Evolutionary conservation across 2,113 vertebrate genomes (phyloP), one percentile per base, ranked within the genome.

Genomic region (Semnopithecus entellus): DNA sequence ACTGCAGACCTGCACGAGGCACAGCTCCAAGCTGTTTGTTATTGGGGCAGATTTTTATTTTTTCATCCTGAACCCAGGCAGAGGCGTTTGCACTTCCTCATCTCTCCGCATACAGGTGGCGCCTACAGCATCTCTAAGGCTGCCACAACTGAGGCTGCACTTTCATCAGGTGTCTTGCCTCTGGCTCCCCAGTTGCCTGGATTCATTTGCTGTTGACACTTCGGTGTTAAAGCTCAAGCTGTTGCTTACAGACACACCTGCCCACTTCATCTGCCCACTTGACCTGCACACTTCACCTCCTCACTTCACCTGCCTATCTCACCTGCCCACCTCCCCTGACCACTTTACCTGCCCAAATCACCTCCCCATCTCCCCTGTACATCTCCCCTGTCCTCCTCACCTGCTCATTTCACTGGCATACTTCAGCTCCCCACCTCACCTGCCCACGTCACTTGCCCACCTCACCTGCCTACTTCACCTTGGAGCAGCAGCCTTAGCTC

Each of bases 1-100:
- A 43, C n/a, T 9, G 0, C 32, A 55, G 27, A 30, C 16, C 23
- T 22, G 75, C 3, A 3, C 0, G 50, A 2, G 0, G 4, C 38
- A 16, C 3, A 11, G 45, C 11, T 76, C 45, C 17, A 14, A 30
- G 55, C 9, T 38, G 8, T 0, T 11, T 61, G 55, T 43, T 8
- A 22, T 17, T 35, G 38, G 13, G 38, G 59, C 25, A 43, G 30
- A 14, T 61, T 55, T 68, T 40, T 14, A 8, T 32, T 48, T 64
- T 43, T 32, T 27, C 11, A 0, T 55, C 57, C 14, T 20, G 22
- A 55, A 57, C n/a, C 59, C 32, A 7, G 38, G 57, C 10, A 27
- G 43, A 27, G 45, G 3, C 1, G 30, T 38, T 32, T 5, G 45
- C 25, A 8, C 20, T 6, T 48, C 73, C 59, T 64, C 17, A 0